Percentiles rank a stretch among this genome's conserved stretches.
These are phyloP conservation scores for Drosophila dunni DNA, from an alignment of 1,140 invertebrate species.

Conservation along the genomic window DNA sequence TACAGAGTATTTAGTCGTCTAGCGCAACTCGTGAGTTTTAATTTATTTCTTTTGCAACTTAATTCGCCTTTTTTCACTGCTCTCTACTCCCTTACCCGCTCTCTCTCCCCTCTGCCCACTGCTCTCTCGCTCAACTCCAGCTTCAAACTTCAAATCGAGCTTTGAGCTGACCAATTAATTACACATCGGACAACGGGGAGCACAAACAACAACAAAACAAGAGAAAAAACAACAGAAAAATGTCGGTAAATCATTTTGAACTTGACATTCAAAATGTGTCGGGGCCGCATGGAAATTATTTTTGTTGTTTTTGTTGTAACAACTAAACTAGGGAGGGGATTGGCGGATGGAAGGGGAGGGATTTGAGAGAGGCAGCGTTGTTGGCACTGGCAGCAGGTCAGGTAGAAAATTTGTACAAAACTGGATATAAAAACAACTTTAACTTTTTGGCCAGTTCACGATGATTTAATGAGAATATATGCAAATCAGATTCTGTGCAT, in stretches of 20 bases:
- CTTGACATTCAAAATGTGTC: conserved; percentile 71
- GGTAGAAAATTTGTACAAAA: conserved; percentile 46
- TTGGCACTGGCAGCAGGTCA: neutral
- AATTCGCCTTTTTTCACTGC: conserved; percentile 3
- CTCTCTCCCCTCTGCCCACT: neutral
- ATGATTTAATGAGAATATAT: conserved; percentile 82
- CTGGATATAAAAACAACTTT: conserved; percentile 63
- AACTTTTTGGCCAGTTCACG: conserved; percentile 41
- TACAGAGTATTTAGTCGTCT: too few relatives aligned
- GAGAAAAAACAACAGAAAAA: conserved; percentile 42
- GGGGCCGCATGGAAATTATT: conserved; percentile 60
- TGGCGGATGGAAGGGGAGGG: conserved; percentile 2
- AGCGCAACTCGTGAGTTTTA: too few relatives aligned
- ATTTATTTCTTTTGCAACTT: conserved; percentile 4
- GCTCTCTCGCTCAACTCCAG: conserved; percentile 1
- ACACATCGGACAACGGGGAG: conserved; percentile 32
- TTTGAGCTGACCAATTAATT: conserved; percentile 68
- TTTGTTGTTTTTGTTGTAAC: conserved; percentile 43
- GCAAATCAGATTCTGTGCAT: conserved; percentile 61
- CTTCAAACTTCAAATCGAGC: conserved; percentile 5
- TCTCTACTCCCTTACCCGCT: neutral
- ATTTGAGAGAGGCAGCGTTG: neutral
- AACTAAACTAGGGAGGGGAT: conserved; percentile 51
- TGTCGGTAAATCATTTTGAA: conserved; percentile 80
- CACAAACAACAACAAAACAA: neutral